These are phyloP conservation scores for Papilio dardanus DNA, from an alignment of 1,140 invertebrate species.

Conservation along the genomic window DNA sequence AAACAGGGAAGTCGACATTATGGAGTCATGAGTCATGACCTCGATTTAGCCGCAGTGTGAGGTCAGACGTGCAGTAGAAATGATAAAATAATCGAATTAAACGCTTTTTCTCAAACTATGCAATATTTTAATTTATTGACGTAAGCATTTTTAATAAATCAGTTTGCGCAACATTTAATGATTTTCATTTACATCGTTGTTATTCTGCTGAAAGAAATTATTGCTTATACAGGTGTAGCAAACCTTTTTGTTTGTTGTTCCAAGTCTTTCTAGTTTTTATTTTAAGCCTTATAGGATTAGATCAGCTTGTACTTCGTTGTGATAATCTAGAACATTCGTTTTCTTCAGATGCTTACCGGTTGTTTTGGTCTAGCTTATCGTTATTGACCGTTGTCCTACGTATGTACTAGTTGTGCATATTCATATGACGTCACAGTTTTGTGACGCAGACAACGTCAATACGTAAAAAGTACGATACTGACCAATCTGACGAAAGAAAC, in stretches of 20 bases:
- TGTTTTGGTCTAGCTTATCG: background rate
- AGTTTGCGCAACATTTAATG: background rate
- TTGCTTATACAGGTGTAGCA: background rate
- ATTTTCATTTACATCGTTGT: background rate
- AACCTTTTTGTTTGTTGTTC: background rate
- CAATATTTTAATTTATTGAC: background rate
- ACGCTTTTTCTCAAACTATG: background rate
- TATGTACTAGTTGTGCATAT: background rate
- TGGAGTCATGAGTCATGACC: constrained; percentile 40
- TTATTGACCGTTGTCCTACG: background rate
- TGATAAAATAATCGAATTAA: background rate
- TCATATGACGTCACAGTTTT: background rate
- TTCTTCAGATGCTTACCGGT: background rate
- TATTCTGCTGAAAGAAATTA: background rate
- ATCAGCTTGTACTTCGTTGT: background rate
- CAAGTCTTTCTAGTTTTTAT: no score
- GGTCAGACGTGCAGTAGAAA: constrained; percentile 32
- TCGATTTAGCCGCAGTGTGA: constrained; percentile 40
- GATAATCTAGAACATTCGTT: background rate
- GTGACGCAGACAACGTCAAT: background rate
- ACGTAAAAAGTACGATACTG: background rate
- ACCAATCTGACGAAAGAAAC: background rate
- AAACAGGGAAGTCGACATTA: background rate
- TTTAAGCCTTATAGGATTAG: no score
- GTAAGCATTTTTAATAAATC: background rate